Conservation (phyloP, 2,797 vertebrate species). For the Sebastes ruberrimus region DNA sequence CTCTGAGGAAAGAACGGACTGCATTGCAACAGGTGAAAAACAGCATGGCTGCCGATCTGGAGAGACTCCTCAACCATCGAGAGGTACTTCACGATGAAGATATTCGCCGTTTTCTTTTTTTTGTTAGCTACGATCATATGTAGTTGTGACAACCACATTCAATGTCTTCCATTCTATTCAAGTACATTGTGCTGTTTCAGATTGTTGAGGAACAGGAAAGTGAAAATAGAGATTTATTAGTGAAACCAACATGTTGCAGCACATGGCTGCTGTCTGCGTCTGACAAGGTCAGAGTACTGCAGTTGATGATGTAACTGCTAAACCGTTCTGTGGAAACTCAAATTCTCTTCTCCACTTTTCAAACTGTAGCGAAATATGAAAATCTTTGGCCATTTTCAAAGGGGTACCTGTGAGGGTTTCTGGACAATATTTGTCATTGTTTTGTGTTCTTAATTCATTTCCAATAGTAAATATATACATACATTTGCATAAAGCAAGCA, state of each 20-base stretch:
- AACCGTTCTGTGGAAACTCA: neutral
- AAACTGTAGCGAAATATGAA: neutral
- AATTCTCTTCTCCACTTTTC: neutral
- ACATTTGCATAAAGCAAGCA: too few relatives aligned
- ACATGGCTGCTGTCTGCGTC: neutral
- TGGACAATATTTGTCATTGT: too few relatives aligned
- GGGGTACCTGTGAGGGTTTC: too few relatives aligned
- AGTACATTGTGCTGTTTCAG: neutral
- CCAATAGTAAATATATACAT: too few relatives aligned
- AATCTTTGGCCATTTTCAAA: neutral
- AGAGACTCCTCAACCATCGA: constrained; percentile 92
- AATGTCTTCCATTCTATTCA: neutral
- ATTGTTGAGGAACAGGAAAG: neutral
- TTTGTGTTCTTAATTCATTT: too few relatives aligned
- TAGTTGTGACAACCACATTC: neutral
- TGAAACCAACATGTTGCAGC: neutral
- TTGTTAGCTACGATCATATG: neutral
- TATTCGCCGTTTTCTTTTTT: neutral
- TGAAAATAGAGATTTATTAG: neutral
- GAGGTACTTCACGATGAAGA: constrained; percentile 85
- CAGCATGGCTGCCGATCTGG: constrained; percentile 96
- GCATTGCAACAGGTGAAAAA: constrained; percentile 91
- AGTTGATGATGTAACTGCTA: neutral
- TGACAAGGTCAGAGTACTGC: neutral
- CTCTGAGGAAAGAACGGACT: constrained; percentile 91